phyloP scores from a whole-genome alignment of 1,140 invertebrate genomes.

The Heliothis subflexa region DNA sequence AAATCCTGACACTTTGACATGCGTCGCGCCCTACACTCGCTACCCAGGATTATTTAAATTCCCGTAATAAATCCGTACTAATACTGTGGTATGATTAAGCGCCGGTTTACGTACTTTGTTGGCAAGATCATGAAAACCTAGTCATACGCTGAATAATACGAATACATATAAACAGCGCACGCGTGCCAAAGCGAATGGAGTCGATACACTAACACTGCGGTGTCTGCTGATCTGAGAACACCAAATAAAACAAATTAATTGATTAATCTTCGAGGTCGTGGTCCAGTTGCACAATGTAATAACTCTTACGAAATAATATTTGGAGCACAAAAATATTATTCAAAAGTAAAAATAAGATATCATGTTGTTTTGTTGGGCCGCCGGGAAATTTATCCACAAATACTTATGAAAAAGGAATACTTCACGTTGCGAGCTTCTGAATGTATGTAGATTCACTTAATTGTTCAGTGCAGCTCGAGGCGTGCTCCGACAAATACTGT shows the following conservation, averaged over 20 bases:
- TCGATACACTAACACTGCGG: neutral
- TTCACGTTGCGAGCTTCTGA: no score
- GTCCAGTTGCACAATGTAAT: constrained; percentile 4
- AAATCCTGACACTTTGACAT: no score
- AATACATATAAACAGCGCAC: constrained; percentile 2
- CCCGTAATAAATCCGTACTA: neutral
- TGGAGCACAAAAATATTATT: neutral
- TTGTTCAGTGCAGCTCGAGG: no score
- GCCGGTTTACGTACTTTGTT: neutral
- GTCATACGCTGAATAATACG: neutral
- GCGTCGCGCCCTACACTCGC: no score
- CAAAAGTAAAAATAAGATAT: no score
- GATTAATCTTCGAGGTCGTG: neutral
- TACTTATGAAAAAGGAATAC: no score
- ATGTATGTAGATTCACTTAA: no score
- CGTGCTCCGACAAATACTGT: constrained; percentile 19
- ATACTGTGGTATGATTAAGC: neutral
- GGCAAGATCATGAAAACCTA: neutral
- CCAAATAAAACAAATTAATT: constrained; percentile 9
- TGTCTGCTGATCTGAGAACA: neutral
- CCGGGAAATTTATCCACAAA: no score
- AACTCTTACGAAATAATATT: constrained; percentile 3
- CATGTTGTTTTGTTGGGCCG: no score
- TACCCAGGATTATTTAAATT: no score
- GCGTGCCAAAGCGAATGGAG: neutral